phyloP scores from a whole-genome alignment of 1,140 invertebrate species.

The Calosoma granatense region DNA sequence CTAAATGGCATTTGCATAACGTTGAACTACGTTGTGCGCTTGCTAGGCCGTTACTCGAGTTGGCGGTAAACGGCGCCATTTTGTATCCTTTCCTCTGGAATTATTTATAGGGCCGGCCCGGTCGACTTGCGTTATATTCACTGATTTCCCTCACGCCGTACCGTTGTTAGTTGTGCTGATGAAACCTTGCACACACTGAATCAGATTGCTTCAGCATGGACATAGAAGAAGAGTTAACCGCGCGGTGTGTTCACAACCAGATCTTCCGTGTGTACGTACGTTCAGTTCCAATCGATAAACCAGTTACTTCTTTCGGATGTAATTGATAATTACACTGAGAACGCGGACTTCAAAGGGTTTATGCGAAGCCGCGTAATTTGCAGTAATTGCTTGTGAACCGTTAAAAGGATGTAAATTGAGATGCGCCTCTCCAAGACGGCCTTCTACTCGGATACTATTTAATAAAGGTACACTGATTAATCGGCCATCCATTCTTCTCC shows the following conservation, averaged over 20 bases:
- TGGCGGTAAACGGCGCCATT: background rate
- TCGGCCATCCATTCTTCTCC: background rate
- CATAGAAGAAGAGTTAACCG: too few species aligned
- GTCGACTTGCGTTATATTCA: background rate
- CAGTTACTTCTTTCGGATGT: background rate
- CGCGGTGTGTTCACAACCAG: too few species aligned
- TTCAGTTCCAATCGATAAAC: background rate
- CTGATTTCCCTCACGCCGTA: background rate
- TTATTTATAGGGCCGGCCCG: background rate
- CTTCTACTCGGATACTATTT: background rate
- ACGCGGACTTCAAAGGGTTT: background rate
- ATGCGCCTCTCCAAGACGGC: background rate
- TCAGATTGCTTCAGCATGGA: too few species aligned
- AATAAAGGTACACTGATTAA: background rate
- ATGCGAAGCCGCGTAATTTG: background rate
- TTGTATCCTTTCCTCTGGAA: background rate
- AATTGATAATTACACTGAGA: background rate
- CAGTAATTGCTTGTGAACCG: slow-evolving; percentile 13
- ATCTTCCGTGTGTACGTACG: background rate
- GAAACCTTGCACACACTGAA: too few species aligned
- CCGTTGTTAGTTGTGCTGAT: too few species aligned
- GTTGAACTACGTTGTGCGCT: background rate
- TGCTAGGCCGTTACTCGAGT: too few species aligned
- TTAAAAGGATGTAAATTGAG: slow-evolving; percentile 21
- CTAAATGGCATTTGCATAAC: slow-evolving; percentile 8